Evolutionary conservation across 2,888 invertebrate genomes (phyloP).

Genomic region (Dyspetes luteomarginatus): DNA sequence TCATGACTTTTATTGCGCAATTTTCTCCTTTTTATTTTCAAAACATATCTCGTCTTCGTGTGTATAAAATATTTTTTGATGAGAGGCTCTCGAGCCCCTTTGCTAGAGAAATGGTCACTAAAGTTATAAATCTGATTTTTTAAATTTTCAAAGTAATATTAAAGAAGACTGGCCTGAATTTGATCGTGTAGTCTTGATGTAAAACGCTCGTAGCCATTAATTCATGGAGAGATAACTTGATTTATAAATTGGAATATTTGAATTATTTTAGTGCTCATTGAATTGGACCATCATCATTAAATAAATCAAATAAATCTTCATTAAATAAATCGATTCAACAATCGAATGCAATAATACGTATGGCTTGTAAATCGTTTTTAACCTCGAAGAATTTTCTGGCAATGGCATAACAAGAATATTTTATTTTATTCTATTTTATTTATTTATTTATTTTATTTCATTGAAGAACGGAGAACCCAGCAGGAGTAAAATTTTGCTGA

Average conservation of each 20-base stretch:
- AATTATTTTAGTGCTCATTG: neutral
- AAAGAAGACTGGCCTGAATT: too few species aligned
- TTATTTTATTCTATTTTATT: too few species aligned
- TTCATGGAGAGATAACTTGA: too few species aligned
- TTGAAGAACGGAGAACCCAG: conserved; percentile 1
- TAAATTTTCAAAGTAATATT: too few species aligned
- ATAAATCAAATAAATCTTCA: neutral
- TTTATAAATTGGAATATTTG: too few species aligned
- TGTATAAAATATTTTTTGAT: too few species aligned
- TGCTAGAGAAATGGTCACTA: too few species aligned
- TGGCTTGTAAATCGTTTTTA: conserved; percentile 17
- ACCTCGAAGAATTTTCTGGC: conserved; percentile 7
- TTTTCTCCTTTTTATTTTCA: neutral
- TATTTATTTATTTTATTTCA: too few species aligned
- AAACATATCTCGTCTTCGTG: neutral
- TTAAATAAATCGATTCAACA: neutral
- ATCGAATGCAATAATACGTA: neutral
- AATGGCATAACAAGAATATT: conserved; percentile 12
- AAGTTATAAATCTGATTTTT: too few species aligned
- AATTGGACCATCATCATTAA: neutral
- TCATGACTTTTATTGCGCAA: conserved; percentile 7
- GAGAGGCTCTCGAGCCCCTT: too few species aligned
- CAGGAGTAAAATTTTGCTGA: conserved; percentile 3
- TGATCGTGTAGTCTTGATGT: too few species aligned
- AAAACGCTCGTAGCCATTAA: too few species aligned